phyloP scores from a whole-genome alignment of 2,797 vertebrate genomes.

The Pogonophryne albipinna region DNA sequence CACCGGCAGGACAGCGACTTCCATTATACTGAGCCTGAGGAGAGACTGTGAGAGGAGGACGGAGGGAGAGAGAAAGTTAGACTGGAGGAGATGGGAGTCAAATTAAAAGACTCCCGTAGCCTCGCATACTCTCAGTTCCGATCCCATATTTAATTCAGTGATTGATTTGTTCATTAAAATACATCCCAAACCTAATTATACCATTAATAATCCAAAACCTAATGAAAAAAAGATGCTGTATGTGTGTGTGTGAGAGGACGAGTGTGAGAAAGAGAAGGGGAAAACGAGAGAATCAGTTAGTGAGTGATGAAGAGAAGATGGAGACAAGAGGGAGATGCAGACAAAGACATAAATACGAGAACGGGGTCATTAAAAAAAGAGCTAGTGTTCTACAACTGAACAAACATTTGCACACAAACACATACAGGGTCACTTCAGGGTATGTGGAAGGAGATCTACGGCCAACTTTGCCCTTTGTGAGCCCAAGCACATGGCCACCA shows the following conservation, averaged over 20 bases:
- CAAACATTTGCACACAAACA: background rate
- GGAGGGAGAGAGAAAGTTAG: slow-evolving; percentile 7
- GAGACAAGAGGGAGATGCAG: slow-evolving; percentile 36
- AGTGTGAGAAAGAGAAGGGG: background rate
- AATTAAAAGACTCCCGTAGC: slow-evolving; percentile 70
- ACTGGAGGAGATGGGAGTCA: slow-evolving; percentile 28
- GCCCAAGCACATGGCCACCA: slow-evolving; percentile 2
- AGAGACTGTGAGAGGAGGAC: slow-evolving; percentile 34
- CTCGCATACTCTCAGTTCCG: slow-evolving; percentile 50
- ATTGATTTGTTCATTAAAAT: slow-evolving; percentile 83
- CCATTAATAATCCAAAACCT: slow-evolving; percentile 79
- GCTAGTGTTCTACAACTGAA: background rate
- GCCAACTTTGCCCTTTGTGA: slow-evolving; percentile 25
- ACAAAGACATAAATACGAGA: slow-evolving; percentile 1
- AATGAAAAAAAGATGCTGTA: slow-evolving; percentile 56
- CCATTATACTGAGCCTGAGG: slow-evolving; percentile 54
- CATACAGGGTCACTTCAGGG: slow-evolving; percentile 17
- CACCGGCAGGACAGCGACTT: slow-evolving; percentile 43
- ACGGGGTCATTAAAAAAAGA: background rate
- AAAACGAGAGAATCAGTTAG: slow-evolving; percentile 32
- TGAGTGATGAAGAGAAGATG: slow-evolving; percentile 44
- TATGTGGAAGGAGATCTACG: slow-evolving; percentile 11
- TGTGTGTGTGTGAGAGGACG: slow-evolving; percentile 9
- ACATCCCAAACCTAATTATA: slow-evolving; percentile 82
- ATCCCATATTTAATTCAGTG: slow-evolving; percentile 78